Percentiles rank a stretch among this genome's conserved stretches.
These are phyloP conservation scores for Yponomeuta plumbellus DNA, from an alignment of 2,888 invertebrate species.

Conservation along the genomic window DNA sequence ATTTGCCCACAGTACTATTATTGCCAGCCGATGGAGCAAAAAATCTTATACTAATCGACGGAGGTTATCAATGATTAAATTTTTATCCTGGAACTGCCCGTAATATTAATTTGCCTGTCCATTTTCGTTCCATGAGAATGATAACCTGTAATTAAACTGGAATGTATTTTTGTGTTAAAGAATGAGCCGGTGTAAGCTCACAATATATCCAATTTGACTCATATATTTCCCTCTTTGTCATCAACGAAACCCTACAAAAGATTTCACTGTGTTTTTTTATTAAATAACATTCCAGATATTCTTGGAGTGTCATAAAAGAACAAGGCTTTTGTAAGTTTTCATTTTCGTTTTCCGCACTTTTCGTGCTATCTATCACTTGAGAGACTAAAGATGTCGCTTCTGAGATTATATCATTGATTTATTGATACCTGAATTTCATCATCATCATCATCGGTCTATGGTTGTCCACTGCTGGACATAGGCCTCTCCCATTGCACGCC, in stretches of 20 bases:
- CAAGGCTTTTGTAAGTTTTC: too few relatives aligned
- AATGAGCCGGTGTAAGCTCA: neutral
- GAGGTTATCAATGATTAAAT: neutral
- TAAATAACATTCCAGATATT: too few relatives aligned
- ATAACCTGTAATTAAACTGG: neutral
- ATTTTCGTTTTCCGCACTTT: too few relatives aligned
- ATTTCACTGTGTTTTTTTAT: neutral
- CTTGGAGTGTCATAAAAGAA: too few relatives aligned
- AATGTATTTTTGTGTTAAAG: neutral
- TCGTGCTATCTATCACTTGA: too few relatives aligned
- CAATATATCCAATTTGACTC: neutral
- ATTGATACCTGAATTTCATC: too few relatives aligned
- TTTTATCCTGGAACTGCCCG: neutral
- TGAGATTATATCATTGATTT: too few relatives aligned
- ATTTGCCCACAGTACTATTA: neutral
- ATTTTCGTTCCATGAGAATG: neutral
- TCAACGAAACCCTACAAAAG: neutral
- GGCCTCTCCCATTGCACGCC: too few relatives aligned
- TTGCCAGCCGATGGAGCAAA: neutral
- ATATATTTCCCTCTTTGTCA: too few relatives aligned
- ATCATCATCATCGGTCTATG: too few relatives aligned
- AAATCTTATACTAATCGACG: neutral
- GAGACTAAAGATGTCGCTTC: too few relatives aligned
- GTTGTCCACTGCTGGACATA: too few relatives aligned
- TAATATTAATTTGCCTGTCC: neutral